Conservation (phyloP, 2,888 invertebrate species). For the Ommatoiulus sabulosus region DNA sequence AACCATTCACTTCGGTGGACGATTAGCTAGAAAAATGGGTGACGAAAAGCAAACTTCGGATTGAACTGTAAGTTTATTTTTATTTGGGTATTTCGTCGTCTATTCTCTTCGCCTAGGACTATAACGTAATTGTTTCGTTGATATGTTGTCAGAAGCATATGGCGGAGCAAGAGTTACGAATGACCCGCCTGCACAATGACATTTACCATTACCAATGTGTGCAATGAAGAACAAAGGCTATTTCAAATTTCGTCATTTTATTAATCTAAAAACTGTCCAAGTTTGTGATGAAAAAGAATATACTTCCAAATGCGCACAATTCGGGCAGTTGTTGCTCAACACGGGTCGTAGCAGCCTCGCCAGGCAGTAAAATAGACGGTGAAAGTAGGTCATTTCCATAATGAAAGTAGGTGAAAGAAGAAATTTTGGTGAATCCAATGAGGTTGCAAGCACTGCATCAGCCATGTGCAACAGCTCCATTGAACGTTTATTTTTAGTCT, state of each 20-base stretch:
- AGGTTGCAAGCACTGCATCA: slow-evolving; percentile 26
- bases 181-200: too few relatives aligned
- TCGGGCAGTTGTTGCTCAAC: background rate
- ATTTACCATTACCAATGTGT: too few relatives aligned
- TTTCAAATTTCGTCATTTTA: background rate
- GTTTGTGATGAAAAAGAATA: background rate
- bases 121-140: too few relatives aligned
- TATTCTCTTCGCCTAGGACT: too few relatives aligned
- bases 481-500: slow-evolving; percentile 19
- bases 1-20: too few relatives aligned
- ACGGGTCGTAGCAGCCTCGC: background rate
- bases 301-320: background rate
- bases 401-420: slow-evolving; percentile 42
- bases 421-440: slow-evolving; percentile 39
- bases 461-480: slow-evolving; percentile 33
- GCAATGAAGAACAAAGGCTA: too few relatives aligned
- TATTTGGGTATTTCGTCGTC: too few relatives aligned
- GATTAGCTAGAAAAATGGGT: too few relatives aligned
- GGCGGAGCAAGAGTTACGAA: too few relatives aligned
- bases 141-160: too few relatives aligned
- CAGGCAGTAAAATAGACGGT: background rate
- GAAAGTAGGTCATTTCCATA: slow-evolving; percentile 41
- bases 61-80: too few relatives aligned
- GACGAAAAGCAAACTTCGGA: too few relatives aligned
- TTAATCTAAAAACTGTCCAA: background rate